A percentile compares a stretch with the other conserved stretches of the same genome.
Evolutionary conservation across 2,888 invertebrate genomes (phyloP).

Genomic region (Aethes cnicana): DNA sequence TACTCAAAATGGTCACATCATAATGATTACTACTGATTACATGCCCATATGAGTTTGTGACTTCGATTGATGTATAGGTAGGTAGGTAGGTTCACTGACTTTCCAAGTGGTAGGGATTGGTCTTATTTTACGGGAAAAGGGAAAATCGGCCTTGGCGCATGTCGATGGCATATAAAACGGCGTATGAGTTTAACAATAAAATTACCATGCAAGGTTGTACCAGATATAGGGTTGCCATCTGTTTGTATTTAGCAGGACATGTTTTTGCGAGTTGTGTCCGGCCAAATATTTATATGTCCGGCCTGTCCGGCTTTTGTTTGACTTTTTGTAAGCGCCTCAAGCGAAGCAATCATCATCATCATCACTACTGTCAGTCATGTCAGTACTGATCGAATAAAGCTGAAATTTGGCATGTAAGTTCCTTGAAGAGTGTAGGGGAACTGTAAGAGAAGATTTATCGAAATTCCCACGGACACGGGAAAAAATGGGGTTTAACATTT

Average conservation of each 20-base stretch:
- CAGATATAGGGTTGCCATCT: neutral
- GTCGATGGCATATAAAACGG: neutral
- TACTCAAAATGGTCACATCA: conserved; percentile 10
- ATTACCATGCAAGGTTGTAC: conserved; percentile 21
- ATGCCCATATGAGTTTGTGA: conserved; percentile 31
- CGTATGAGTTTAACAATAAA: conserved; percentile 5
- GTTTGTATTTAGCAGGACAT: too few species aligned
- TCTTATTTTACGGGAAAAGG: conserved; percentile 24
- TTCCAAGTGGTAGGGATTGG: conserved; percentile 30
- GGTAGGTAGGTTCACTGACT: conserved; percentile 38
- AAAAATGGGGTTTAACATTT: too few species aligned
- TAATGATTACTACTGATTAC: conserved; percentile 35
- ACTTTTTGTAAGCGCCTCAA: too few species aligned
- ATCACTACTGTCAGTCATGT: too few species aligned
- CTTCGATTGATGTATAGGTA: conserved; percentile 25
- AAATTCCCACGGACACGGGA: too few species aligned
- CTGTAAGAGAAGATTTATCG: too few species aligned
- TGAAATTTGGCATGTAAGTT: too few species aligned
- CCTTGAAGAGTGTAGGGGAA: conserved; percentile 2
- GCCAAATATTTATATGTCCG: too few species aligned
- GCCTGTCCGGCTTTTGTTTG: too few species aligned
- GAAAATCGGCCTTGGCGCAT: conserved; percentile 17
- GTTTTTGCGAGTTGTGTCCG: too few species aligned
- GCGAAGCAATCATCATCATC: too few species aligned
- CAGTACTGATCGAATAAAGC: too few species aligned